These are phyloP conservation scores for Dendroctonus ponderosae DNA, from an alignment of 1,140 invertebrate genomes.

Conservation along the genomic window DNA sequence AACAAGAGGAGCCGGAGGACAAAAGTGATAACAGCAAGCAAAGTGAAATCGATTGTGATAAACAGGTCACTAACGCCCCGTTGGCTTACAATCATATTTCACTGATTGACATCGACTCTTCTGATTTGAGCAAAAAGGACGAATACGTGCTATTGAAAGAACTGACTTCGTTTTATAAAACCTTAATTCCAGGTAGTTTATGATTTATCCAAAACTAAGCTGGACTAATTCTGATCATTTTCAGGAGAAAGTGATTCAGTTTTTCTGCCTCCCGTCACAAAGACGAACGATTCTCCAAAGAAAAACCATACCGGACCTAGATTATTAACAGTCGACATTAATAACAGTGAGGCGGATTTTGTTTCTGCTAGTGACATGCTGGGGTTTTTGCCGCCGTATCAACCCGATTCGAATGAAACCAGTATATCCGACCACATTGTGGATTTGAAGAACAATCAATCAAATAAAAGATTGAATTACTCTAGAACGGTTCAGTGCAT, in stretches of 20 bases:
- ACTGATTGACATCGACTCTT: constrained; percentile 6
- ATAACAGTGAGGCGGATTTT: constrained; percentile 40
- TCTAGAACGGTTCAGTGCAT: constrained; percentile 56
- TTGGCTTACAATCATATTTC: constrained; percentile 13
- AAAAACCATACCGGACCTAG: constrained; percentile 39
- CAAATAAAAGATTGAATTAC: constrained; percentile 46
- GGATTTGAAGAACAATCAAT: constrained; percentile 45
- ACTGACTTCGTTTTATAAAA: constrained; percentile 45
- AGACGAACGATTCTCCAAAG: neutral
- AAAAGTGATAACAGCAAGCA: constrained; percentile 24
- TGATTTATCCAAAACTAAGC: neutral
- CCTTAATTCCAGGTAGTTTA: constrained; percentile 43
- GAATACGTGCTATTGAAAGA: constrained; percentile 39
- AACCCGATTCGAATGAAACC: constrained; percentile 31
- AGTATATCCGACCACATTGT: constrained; percentile 50
- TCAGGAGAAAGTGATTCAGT: constrained; percentile 46
- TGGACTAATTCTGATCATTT: neutral
- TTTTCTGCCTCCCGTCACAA: constrained; percentile 42
- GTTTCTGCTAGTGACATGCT: constrained; percentile 32
- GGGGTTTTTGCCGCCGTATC: constrained; percentile 38
- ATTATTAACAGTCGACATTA: constrained; percentile 38
- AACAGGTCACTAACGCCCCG: constrained; percentile 10
- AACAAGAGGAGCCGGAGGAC: constrained; percentile 33
- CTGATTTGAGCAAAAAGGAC: constrained; percentile 20
- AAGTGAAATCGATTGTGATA: constrained; percentile 21